These are phyloP conservation scores for Rhorus exstirpatorius DNA, from an alignment of 2,888 invertebrate species.

Conservation along the genomic window DNA sequence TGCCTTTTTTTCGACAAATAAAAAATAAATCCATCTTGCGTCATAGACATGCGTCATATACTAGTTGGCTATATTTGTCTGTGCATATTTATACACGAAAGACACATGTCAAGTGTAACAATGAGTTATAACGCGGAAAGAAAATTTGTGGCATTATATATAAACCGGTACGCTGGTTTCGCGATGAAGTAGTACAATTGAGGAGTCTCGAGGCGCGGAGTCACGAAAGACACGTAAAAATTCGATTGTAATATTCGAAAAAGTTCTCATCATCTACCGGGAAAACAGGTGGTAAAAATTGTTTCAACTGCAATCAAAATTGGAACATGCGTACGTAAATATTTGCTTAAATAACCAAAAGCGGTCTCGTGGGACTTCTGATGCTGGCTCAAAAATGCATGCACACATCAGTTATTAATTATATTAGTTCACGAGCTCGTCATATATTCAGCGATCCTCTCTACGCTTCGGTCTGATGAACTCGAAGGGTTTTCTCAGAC, in stretches of 20 bases:
- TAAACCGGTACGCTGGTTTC: conserved; percentile 9
- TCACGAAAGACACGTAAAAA: conserved; percentile 7
- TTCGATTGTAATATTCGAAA: conserved; percentile 1
- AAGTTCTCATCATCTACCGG: neutral
- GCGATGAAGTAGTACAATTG: conserved; percentile 21
- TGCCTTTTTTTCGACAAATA: conserved; percentile 18
- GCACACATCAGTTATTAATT: conserved; percentile 26
- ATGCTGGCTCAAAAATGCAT: neutral
- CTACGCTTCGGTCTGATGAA: conserved; percentile 18
- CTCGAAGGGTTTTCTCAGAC: conserved; percentile 36
- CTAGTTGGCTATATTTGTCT: neutral
- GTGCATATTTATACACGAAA: conserved; percentile 42
- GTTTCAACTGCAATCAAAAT: neutral
- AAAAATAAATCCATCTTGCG: conserved; percentile 59
- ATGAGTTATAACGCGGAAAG: conserved; percentile 25
- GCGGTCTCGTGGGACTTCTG: neutral
- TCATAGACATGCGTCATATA: conserved; percentile 48
- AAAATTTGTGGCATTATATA: conserved; percentile 26
- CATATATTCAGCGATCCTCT: neutral
- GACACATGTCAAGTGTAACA: conserved; percentile 8
- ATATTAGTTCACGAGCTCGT: conserved; percentile 17
- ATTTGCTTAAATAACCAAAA: neutral
- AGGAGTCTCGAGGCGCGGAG: neutral
- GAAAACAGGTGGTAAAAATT: conserved; percentile 21
- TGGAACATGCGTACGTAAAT: too few relatives aligned